A percentile compares a stretch with the other conserved stretches of the same genome.
Evolutionary conservation across 2,888 invertebrate species (phyloP).

Genomic region (Aporophyla nigra): DNA sequence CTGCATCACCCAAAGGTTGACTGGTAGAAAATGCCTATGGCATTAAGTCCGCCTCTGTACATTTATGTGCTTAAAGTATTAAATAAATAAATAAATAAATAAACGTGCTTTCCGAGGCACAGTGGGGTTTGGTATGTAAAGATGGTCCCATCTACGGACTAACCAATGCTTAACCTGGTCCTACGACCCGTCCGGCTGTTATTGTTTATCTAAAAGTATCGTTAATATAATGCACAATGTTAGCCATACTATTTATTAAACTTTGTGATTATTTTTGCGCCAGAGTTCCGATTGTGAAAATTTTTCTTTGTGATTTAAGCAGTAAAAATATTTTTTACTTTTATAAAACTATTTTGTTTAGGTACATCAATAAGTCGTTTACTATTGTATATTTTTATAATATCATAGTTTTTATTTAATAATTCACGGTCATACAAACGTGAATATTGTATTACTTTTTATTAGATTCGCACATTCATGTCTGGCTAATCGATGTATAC

Average conservation of each 20-base stretch:
- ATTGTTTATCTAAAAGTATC: too few relatives aligned
- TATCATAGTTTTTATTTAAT: constrained; percentile 24
- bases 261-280: constrained; percentile 38
- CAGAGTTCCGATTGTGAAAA: constrained; percentile 27
- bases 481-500: constrained; percentile 41
- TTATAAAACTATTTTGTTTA: constrained; percentile 42
- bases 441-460: constrained; percentile 40
- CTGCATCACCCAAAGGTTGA: too few relatives aligned
- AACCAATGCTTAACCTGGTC: too few relatives aligned
- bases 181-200: too few relatives aligned
- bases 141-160: too few relatives aligned
- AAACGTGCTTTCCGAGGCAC: too few relatives aligned
- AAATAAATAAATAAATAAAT: too few relatives aligned
- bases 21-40: too few relatives aligned
- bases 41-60: too few relatives aligned
- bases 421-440: constrained; percentile 17
- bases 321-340: constrained; percentile 43
- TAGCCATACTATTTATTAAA: constrained; percentile 11
- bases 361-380: constrained; percentile 49
- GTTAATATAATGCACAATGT: constrained; percentile 53
- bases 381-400: constrained; percentile 52
- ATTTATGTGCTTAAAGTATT: too few relatives aligned
- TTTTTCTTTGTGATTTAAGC: constrained; percentile 47
- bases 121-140: too few relatives aligned
- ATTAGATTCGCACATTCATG: constrained; percentile 28